Percentiles rank a stretch among this genome's conserved stretches.
These are phyloP conservation scores for Brachionus plicatilis DNA, from an alignment of 1,140 invertebrate species.

Conservation along the genomic window DNA sequence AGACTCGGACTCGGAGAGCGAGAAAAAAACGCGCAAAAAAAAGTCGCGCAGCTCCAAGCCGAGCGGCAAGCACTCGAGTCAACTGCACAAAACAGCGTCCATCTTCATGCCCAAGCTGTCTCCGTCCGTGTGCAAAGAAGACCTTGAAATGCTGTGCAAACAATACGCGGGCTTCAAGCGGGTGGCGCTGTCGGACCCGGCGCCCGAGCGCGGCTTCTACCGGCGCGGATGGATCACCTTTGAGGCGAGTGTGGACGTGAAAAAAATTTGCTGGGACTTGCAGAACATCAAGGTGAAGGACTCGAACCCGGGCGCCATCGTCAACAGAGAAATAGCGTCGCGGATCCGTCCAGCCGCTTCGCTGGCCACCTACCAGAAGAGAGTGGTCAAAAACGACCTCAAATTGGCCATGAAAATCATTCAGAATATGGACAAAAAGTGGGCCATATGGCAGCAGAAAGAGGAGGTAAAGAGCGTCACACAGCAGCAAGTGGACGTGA, in stretches of 20 bases:
- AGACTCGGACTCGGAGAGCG: not conserved
- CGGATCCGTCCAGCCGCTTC: constrained; percentile 86
- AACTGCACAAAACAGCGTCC: constrained; percentile 83
- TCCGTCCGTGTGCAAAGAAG: constrained; percentile 87
- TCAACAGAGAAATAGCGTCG: constrained; percentile 77
- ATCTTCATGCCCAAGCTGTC: constrained; percentile 93
- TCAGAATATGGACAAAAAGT: constrained; percentile 71
- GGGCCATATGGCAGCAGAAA: constrained; percentile 1
- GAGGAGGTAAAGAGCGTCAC: not conserved
- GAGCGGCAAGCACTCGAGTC: constrained; percentile 43
- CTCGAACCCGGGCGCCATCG: constrained; percentile 71
- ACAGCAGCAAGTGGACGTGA: not conserved
- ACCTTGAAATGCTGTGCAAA: constrained; percentile 77
- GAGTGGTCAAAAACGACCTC: constrained; percentile 81
- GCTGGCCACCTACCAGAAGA: constrained; percentile 74
- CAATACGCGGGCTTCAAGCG: constrained; percentile 72
- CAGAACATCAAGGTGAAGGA: constrained; percentile 81
- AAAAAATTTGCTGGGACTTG: constrained; percentile 97
- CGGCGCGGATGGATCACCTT: constrained; percentile 97
- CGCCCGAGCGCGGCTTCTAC: constrained; percentile 83
- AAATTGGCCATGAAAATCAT: constrained; percentile 89
- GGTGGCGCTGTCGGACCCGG: constrained; percentile 90
- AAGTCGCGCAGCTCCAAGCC: not conserved
- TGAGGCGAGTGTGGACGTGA: constrained; percentile 90
- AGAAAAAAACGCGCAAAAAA: not conserved